phyloP scores from a whole-genome alignment of 2,113 vertebrate genomes.

The Chrysemys picta region DNA sequence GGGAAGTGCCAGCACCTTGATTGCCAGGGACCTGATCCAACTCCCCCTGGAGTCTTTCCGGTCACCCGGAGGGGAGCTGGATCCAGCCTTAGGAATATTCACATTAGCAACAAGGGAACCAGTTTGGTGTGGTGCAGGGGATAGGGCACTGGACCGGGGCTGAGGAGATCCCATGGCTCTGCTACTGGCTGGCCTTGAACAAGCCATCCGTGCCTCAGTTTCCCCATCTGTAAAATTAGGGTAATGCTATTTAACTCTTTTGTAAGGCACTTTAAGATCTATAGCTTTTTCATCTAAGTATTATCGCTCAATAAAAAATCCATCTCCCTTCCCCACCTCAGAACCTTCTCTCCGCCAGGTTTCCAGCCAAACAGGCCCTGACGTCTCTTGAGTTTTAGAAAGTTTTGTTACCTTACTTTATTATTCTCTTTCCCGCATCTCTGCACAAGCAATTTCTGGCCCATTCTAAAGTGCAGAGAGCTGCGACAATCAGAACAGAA shows the following conservation, averaged over 20 bases:
- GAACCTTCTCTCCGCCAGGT: not conserved
- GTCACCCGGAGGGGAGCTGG: not conserved
- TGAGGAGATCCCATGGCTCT: not conserved
- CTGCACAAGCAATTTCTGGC: not conserved
- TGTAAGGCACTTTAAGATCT: not conserved
- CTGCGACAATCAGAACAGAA: not conserved
- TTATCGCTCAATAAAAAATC: not conserved
- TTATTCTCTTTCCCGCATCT: not conserved
- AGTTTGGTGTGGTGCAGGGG: fast-evolving
- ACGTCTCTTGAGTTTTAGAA: not conserved
- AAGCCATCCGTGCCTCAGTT: not conserved
- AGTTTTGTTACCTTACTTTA: not conserved
- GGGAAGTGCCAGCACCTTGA: fast-evolving
- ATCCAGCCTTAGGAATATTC: not conserved
- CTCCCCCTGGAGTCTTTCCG: not conserved
- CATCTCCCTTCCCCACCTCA: not conserved
- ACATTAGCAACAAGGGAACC: not conserved
- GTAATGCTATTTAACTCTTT: not conserved
- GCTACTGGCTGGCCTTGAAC: not conserved
- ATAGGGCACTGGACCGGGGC: not conserved
- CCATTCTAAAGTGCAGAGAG: not conserved
- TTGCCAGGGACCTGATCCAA: not conserved
- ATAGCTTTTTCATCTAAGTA: not conserved
- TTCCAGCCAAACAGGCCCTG: not conserved
- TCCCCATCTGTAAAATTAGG: not conserved